These are phyloP conservation scores for Orcinus orca DNA, from an alignment of 2,113 vertebrate species.

Conservation along the genomic window DNA sequence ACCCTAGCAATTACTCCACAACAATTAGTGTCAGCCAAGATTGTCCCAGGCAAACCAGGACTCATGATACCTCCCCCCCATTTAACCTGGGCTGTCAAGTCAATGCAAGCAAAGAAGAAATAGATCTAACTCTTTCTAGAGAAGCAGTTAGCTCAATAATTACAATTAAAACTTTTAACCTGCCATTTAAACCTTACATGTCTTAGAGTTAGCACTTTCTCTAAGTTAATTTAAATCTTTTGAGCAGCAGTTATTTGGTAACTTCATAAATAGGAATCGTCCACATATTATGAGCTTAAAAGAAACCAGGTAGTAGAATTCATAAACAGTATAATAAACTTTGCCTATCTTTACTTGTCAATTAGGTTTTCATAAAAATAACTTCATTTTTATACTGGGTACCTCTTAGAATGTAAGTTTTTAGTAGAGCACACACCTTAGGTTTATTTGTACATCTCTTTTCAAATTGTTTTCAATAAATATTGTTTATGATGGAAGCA, in stretches of 20 bases:
- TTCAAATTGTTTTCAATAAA: neutral
- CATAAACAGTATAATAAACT: neutral
- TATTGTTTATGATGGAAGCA: neutral
- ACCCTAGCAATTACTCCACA: neutral
- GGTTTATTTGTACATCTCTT: neutral
- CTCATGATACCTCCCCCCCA: neutral
- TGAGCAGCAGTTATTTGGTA: neutral
- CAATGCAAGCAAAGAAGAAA: neutral
- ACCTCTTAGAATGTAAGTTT: neutral
- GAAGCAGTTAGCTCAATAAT: neutral
- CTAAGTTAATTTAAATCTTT: conserved; percentile 30
- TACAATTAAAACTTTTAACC: neutral
- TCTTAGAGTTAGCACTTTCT: neutral
- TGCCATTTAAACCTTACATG: neutral
- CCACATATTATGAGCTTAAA: neutral
- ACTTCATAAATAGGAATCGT: neutral
- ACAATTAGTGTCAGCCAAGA: neutral
- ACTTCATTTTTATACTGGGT: neutral
- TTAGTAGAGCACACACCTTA: neutral
- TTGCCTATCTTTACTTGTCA: neutral
- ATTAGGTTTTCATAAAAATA: conserved; percentile 2
- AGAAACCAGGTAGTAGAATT: neutral
- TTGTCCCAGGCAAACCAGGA: neutral
- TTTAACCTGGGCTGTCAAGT: neutral
- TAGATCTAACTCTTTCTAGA: neutral